Percentiles rank a stretch among this genome's conserved stretches.
Conservation (phyloP, 2,113 vertebrate species). For the Protobothrops mucrosquamatus region DNA sequence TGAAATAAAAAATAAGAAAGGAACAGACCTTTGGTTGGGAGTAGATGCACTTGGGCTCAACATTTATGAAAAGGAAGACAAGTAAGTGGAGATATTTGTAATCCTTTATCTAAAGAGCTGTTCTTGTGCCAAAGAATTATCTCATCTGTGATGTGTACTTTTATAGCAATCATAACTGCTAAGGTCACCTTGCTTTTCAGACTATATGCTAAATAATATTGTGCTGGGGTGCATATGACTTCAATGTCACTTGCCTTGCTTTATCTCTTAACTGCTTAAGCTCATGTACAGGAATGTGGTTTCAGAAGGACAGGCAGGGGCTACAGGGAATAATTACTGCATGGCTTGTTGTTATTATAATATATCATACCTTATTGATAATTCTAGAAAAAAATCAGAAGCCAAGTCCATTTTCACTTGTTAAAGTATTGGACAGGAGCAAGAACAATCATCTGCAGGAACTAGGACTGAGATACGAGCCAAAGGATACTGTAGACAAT, state of each 20-base stretch:
- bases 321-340: not conserved
- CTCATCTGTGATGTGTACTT: not conserved
- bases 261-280: constrained; percentile 11
- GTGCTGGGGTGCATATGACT: not conserved
- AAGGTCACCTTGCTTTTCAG: constrained; percentile 4
- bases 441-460: not conserved
- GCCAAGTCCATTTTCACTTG: not conserved
- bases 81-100: constrained; percentile 73
- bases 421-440: not conserved
- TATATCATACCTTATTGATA: not conserved
- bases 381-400: not conserved
- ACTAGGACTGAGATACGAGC: not conserved
- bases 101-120: not conserved
- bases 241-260: not conserved
- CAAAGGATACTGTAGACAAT: not conserved
- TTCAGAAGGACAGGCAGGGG: not conserved
- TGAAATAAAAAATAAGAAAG: constrained; percentile 98
- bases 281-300: not conserved
- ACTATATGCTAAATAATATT: constrained; percentile 6
- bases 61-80: constrained; percentile 95
- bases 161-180: not conserved
- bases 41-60: constrained; percentile 95
- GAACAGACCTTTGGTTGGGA: constrained; percentile 92
- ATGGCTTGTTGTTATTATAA: not conserved
- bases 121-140: not conserved